Conservation (phyloP, 1,140 invertebrate species). For the Physella acuta region DNA sequence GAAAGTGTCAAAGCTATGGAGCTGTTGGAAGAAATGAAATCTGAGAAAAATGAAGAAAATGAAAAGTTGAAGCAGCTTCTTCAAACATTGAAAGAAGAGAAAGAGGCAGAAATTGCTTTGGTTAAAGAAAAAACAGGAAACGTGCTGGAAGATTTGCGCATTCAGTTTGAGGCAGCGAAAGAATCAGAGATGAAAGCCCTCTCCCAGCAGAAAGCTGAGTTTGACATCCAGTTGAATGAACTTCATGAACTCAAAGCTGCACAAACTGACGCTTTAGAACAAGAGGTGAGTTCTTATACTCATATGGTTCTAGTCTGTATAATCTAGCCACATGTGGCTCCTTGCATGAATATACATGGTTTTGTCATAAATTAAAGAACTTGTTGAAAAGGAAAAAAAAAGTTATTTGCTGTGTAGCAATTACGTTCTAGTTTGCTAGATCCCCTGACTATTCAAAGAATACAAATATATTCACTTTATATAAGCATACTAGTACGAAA, state of each 20-base stretch:
- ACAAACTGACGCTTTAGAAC: neutral
- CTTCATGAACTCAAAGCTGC: neutral
- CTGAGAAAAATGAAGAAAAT: too few relatives aligned
- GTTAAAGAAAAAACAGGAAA: too few relatives aligned
- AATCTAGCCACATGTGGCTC: neutral
- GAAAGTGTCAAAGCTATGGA: too few relatives aligned
- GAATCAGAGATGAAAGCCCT: conserved; percentile 10
- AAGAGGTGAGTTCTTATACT: neutral
- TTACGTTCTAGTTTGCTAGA: too few relatives aligned
- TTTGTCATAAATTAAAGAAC: neutral
- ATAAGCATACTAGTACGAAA: too few relatives aligned
- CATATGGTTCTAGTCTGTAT: neutral
- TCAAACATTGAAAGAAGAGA: too few relatives aligned
- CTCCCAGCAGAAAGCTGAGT: conserved; percentile 7
- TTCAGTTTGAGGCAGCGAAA: conserved; percentile 11
- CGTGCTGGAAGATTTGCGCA: neutral
- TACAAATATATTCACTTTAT: too few relatives aligned
- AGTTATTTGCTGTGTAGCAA: neutral
- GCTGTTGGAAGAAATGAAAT: too few relatives aligned
- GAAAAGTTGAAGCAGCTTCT: too few relatives aligned
- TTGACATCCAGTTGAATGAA: neutral
- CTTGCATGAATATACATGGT: neutral
- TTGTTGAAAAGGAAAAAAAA: neutral
- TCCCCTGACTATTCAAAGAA: too few relatives aligned
- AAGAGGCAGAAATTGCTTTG: too few relatives aligned